A percentile compares a stretch with the other conserved stretches of the same genome.
Evolutionary conservation across 2,113 vertebrate genomes (phyloP).

Genomic region (Puffinus mauretanicus): DNA sequence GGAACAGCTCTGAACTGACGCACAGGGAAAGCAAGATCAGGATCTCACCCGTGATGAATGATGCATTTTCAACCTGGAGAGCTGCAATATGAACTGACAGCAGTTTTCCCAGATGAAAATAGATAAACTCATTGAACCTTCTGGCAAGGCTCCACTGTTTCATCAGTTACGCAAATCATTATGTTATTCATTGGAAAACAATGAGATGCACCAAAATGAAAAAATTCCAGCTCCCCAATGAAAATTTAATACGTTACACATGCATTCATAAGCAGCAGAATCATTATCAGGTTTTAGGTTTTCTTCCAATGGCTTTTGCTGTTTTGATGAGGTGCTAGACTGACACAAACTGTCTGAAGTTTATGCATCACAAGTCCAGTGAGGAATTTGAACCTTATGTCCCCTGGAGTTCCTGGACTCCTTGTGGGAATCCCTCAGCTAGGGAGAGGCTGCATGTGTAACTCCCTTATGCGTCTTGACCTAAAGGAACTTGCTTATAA

Average conservation of each 20-base stretch:
- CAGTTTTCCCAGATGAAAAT: constrained; percentile 34
- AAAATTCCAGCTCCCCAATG: neutral
- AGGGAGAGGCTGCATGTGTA: neutral
- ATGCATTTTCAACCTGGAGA: constrained; percentile 1
- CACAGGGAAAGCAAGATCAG: neutral
- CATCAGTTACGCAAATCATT: neutral
- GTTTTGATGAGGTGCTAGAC: neutral
- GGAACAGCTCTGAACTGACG: neutral
- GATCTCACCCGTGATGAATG: neutral
- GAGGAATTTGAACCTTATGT: neutral
- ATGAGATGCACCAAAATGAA: neutral
- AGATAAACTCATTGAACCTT: constrained; percentile 50
- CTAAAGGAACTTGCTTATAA: neutral
- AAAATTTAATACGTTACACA: neutral
- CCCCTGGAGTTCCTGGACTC: neutral
- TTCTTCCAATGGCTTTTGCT: neutral
- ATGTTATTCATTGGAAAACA: constrained; percentile 19
- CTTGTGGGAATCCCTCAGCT: neutral
- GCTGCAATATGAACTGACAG: constrained; percentile 14
- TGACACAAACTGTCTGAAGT: neutral
- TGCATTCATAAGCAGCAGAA: neutral
- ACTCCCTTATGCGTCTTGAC: neutral
- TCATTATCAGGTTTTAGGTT: neutral
- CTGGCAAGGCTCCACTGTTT: neutral
- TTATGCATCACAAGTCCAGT: neutral